Conservation (phyloP, 2,113 vertebrate genomes). For the Odocoileus hemionus region DNA sequence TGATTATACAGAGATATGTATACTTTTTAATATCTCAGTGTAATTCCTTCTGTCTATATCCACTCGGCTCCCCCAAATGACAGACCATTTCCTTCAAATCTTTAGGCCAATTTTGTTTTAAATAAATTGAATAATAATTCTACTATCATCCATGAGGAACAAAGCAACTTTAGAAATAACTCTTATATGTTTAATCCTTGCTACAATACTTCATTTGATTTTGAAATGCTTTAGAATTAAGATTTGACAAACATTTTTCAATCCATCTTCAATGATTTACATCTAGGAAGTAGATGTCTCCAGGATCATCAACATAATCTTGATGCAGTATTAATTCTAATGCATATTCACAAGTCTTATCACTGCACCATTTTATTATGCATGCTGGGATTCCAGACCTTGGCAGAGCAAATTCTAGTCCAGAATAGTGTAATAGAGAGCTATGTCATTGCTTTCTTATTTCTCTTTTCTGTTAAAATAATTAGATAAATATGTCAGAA, state of each 20-base stretch:
- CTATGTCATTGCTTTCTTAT: neutral
- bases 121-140: neutral
- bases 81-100: neutral
- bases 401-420: neutral
- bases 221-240: neutral
- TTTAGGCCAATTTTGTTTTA: neutral
- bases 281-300: neutral
- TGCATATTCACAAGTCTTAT: neutral
- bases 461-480: neutral
- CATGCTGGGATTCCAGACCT: neutral
- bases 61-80: neutral
- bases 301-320: neutral
- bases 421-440: neutral
- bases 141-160: neutral
- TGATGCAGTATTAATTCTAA: neutral
- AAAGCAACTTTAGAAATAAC: neutral
- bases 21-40: neutral
- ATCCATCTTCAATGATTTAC: neutral
- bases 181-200: neutral
- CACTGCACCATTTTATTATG: neutral
- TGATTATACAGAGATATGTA: neutral
- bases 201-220: neutral
- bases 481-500: neutral
- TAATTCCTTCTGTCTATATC: neutral
- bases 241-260: neutral